Evolutionary conservation across 92 coral and sea anemone genomes (phyloP).

Genomic region (Metridium senile): DNA sequence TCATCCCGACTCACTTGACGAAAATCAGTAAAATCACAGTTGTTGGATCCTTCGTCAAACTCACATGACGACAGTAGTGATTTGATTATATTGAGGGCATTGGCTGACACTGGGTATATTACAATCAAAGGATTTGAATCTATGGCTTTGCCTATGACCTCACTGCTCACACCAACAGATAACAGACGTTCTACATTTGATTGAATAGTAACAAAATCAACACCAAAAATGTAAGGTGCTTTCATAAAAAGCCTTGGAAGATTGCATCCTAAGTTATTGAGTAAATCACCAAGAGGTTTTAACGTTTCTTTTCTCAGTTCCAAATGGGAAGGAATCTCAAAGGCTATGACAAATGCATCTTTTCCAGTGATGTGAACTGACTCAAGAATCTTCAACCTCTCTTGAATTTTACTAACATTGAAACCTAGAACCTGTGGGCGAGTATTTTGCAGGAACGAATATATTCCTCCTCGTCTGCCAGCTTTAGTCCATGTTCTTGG

Average conservation of each 20-base stretch:
- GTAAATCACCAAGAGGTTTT: conserved; percentile 55
- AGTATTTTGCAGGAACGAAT: conserved; percentile 37
- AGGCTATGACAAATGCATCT: conserved; percentile 76
- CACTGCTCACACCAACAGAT: conserved; percentile 54
- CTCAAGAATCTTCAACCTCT: conserved; percentile 64
- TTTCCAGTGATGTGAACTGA: conserved; percentile 62
- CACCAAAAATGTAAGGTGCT: conserved; percentile 83
- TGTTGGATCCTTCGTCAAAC: conserved; percentile 27
- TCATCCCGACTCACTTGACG: conserved; percentile 31
- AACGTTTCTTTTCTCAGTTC: conserved; percentile 58
- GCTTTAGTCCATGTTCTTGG: conserved; percentile 30
- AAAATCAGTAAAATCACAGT: conserved; percentile 28
- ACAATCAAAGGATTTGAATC: conserved; percentile 70
- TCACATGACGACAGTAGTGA: conserved; percentile 44
- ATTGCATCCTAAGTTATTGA: conserved; percentile 76
- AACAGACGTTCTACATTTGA: conserved; percentile 67
- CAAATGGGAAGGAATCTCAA: conserved; percentile 81
- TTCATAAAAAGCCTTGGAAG: conserved; percentile 67
- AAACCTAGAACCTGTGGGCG: conserved; percentile 78
- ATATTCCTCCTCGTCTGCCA: conserved; percentile 34
- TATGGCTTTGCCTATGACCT: conserved; percentile 78
- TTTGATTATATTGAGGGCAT: conserved; percentile 41
- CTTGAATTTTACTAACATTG: conserved; percentile 51
- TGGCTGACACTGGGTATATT: conserved; percentile 69
- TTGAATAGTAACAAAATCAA: conserved; percentile 48